These are phyloP conservation scores for Anolis apletophallus DNA, from an alignment of 2,797 vertebrate species.

Conservation along the genomic window DNA sequence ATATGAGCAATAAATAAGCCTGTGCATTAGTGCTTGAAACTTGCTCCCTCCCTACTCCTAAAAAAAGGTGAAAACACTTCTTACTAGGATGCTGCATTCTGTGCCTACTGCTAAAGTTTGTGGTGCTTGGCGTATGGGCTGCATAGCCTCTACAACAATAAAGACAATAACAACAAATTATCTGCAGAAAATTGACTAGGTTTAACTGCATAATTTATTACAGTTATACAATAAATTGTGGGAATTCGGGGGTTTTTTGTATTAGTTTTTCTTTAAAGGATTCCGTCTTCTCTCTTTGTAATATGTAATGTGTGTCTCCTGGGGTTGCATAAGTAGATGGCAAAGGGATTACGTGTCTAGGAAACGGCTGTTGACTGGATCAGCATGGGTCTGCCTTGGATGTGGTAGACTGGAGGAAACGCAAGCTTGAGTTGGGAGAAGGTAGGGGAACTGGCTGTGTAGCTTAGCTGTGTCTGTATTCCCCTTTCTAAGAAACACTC, in stretches of 20 bases:
- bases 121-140: not conserved
- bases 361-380: not conserved
- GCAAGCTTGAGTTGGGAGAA: not conserved
- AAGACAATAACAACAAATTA: not conserved
- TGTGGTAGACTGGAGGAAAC: not conserved
- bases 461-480: not conserved
- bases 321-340: not conserved
- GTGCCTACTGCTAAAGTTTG: not conserved
- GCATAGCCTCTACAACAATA: not conserved
- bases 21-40: not conserved
- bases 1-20: not conserved
- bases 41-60: not conserved
- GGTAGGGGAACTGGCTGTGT: not conserved
- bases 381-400: not conserved
- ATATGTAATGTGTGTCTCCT: not conserved
- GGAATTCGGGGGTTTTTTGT: not conserved
- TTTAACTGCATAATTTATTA: not conserved
- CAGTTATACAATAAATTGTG: not conserved
- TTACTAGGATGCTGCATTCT: not conserved
- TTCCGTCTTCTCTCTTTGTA: not conserved
- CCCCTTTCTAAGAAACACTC: slow-evolving; percentile 37
- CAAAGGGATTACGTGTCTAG: not conserved
- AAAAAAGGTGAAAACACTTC: not conserved
- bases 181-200: not conserved
- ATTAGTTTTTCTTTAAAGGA: not conserved